phyloP scores from a whole-genome alignment of 2,797 vertebrate genomes.

The Gila robusta region DNA sequence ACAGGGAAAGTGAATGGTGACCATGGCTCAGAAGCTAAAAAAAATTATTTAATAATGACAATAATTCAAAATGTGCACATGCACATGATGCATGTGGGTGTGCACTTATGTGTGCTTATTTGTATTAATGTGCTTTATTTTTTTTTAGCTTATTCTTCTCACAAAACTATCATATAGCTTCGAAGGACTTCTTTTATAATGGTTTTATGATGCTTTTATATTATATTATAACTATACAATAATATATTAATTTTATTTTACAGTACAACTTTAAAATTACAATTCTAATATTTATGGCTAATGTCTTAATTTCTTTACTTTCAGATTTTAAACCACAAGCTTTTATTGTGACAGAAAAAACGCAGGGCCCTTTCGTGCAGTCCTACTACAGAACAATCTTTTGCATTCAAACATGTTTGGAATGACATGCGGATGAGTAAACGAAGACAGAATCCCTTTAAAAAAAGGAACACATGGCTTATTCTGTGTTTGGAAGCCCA shows the following conservation, averaged over 20 bases:
- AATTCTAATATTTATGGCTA: not conserved
- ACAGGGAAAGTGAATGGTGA: not conserved
- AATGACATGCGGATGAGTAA: slow-evolving; percentile 10
- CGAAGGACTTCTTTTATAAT: not conserved
- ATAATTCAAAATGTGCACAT: not conserved
- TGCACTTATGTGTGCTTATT: not conserved
- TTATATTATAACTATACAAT: not conserved
- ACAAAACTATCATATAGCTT: not conserved
- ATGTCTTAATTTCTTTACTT: not conserved
- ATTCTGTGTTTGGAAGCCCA: slow-evolving; percentile 32
- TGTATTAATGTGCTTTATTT: not conserved
- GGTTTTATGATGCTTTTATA: not conserved
- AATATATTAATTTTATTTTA: not conserved
- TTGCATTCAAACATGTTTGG: slow-evolving; percentile 9
- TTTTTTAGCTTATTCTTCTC: not conserved
- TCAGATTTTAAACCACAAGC: not conserved
- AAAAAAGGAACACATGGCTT: not conserved
- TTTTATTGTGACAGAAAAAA: not conserved
- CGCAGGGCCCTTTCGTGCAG: not conserved
- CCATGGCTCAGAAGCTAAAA: not conserved
- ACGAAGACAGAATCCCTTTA: not conserved
- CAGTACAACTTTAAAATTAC: not conserved
- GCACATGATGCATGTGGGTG: not conserved
- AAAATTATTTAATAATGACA: not conserved
- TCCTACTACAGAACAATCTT: not conserved